Base-by-base conservation (phyloP, 2,888 invertebrate genomes). In the Epistrophella euchroma region DNA sequence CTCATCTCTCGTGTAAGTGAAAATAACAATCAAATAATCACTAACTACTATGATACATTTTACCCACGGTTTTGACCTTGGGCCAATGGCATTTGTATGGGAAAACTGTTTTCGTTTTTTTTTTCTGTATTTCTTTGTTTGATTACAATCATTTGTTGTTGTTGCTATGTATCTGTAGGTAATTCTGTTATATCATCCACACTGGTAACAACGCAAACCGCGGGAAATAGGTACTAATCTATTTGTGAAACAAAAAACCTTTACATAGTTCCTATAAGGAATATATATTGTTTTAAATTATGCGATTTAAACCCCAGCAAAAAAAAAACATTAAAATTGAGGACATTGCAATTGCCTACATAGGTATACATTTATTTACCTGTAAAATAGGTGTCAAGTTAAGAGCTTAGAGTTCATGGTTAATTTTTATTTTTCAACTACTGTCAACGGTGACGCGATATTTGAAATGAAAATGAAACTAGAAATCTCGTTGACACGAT, bases 1-100 rank as follows among this genome's bases (percentile, higher is more conserved):
- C 22, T 52, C 15, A 17, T 35, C 55, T 71, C 58, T 37, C 25
- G 52, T 32, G 68, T 28, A 47, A 25, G 45, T n/a, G 37, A 15
- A 68, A 52, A 74, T 52, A 75, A 79, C 74, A 71, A 74, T 75
- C 47, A 60, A 52, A 37, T 37, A 19, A 37, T 55, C 28, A 55
- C 25, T 55, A 19, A 28, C 17, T 37, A 37, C 28, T 22, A 56
- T 19, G 71, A 43, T 35, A 58, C 19, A 60, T 52, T 60, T 43
- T 84, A 85, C 84, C 75, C 84, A 85, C 84, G 80, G 72, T 76
- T 75, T 71, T 85, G 84, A 85, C 84, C 84, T 85, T 85, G 84
- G 72, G 66, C 80, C 72, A 75, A 80, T 76, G 84, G 75, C 76
- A 85, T 80, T 52, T 70, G 45, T 56, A 64, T 50, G 66, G 56